Percentiles rank a stretch among this genome's conserved stretches.
Conservation (phyloP, 2,888 invertebrate species). For the Dascillus cervinus region DNA sequence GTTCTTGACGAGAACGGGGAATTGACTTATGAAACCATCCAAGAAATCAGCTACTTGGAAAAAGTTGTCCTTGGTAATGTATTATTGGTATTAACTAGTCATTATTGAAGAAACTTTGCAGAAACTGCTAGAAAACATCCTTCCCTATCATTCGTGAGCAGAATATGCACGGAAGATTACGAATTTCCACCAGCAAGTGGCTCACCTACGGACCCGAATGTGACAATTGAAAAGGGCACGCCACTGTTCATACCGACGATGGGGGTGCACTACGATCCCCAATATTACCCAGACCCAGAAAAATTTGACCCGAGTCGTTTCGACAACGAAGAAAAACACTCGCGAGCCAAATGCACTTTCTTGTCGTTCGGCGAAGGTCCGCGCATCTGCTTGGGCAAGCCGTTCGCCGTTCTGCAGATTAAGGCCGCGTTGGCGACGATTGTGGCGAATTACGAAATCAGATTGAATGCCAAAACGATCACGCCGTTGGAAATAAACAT, state of each 20-base stretch:
- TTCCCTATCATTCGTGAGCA: slow-evolving; percentile 14
- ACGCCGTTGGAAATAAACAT: slow-evolving; percentile 24
- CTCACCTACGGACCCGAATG: slow-evolving; percentile 12
- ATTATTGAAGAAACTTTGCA: slow-evolving; percentile 8
- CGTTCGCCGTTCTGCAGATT: slow-evolving; percentile 29
- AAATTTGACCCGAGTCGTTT: slow-evolving; percentile 40
- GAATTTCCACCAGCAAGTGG: slow-evolving; percentile 18
- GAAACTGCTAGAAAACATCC: slow-evolving; percentile 21
- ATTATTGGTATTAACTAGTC: too few species aligned
- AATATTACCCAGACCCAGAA: slow-evolving; percentile 37
- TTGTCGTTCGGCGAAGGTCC: slow-evolving; percentile 30
- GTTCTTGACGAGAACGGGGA: slow-evolving; percentile 35
- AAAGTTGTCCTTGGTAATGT: slow-evolving; percentile 41
- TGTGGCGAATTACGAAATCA: slow-evolving; percentile 31
- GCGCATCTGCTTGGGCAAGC: slow-evolving; percentile 19
- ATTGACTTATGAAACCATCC: slow-evolving; percentile 43
- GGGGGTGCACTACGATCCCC: slow-evolving; percentile 34
- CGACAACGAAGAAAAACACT: slow-evolving; percentile 26
- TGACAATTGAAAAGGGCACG: slow-evolving; percentile 29
- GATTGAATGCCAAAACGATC: slow-evolving; percentile 28
- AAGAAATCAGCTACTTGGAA: slow-evolving; percentile 45
- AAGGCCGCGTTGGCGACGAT: slow-evolving; percentile 36
- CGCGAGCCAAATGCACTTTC: slow-evolving; percentile 24
- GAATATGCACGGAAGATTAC: slow-evolving; percentile 24
- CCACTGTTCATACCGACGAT: slow-evolving; percentile 30